Conservation (phyloP, 2,888 invertebrate genomes). For the Raillietiella orientalis region DNA sequence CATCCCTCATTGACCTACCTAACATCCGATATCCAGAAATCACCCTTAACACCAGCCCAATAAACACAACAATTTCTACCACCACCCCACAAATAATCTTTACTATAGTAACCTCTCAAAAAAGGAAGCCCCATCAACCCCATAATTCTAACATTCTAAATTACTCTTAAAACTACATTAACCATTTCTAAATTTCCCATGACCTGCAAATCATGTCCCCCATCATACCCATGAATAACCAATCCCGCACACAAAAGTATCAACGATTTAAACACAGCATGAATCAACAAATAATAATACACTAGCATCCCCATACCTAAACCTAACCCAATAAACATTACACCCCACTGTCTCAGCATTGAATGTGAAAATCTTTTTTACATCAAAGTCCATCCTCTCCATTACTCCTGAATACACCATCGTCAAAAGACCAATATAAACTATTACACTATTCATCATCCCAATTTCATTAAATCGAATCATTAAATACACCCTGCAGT, state of each 20-base stretch:
- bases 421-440: slow-evolving; percentile 16
- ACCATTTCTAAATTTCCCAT: too few relatives aligned
- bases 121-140: slow-evolving; percentile 10
- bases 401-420: slow-evolving; percentile 11
- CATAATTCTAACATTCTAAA: too few relatives aligned
- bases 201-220: slow-evolving; percentile 33
- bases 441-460: slow-evolving; percentile 15
- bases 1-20: too few relatives aligned
- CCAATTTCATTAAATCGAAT: too few relatives aligned
- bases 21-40: too few relatives aligned
- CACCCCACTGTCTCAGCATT: slow-evolving; percentile 34
- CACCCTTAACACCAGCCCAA: too few relatives aligned
- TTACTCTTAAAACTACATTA: too few relatives aligned
- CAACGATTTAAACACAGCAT: slow-evolving; percentile 40
- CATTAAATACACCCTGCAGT: slow-evolving; percentile 36
- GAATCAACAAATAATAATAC: slow-evolving; percentile 34
- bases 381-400: slow-evolving; percentile 17
- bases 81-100: too few relatives aligned
- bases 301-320: slow-evolving; percentile 20
- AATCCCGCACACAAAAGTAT: slow-evolving; percentile 34
- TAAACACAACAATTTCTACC: too few relatives aligned
- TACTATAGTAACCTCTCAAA: slow-evolving; percentile 10
- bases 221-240: slow-evolving; percentile 26
- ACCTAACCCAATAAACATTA: slow-evolving; percentile 30
- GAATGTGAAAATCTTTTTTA: slow-evolving; percentile 48